Conservation (phyloP, 2,113 vertebrate genomes). For the Ciconia maguari region DNA sequence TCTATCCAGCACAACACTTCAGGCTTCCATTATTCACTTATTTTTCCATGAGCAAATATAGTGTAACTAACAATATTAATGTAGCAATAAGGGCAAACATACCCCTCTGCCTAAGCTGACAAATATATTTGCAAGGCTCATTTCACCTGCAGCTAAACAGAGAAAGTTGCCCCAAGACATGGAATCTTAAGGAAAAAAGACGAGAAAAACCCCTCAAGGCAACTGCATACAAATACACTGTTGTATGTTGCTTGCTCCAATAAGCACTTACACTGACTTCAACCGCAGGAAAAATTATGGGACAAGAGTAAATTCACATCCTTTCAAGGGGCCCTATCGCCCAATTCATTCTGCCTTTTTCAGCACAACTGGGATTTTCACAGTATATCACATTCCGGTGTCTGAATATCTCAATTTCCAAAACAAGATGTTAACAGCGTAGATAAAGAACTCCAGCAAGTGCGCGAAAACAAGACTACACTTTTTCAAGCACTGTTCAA, state of each 20-base stretch:
- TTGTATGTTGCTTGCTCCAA: not conserved
- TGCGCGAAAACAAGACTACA: not conserved
- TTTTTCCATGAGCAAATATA: not conserved
- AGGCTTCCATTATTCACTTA: not conserved
- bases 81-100: not conserved
- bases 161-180: not conserved
- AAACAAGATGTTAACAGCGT: not conserved
- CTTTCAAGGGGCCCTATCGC: not conserved
- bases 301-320: not conserved
- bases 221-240: not conserved
- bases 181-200: not conserved
- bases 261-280: not conserved
- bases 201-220: not conserved
- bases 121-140: not conserved
- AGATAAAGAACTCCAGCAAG: not conserved
- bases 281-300: not conserved
- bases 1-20: not conserved
- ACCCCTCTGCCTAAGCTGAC: not conserved
- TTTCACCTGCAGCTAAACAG: conserved; percentile 21
- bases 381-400: not conserved
- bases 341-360: not conserved
- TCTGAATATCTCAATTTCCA: not conserved
- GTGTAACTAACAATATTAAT: not conserved
- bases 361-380: not conserved
- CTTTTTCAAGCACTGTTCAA: not conserved